Evolutionary conservation across 2,797 vertebrate species (phyloP).

Genomic region (Siniperca scherzeri): DNA sequence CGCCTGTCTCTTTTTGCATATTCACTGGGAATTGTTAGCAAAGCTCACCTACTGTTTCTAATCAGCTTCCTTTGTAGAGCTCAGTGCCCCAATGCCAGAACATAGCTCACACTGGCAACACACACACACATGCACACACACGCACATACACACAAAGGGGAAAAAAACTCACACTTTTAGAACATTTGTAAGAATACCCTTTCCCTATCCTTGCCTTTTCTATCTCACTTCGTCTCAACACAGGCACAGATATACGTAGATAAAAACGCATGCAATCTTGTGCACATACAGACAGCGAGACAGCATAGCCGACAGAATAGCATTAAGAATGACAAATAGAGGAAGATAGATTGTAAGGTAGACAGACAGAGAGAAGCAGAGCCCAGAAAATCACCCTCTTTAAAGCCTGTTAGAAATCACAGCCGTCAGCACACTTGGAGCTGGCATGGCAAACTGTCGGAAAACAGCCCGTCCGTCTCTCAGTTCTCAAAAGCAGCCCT

Average conservation of each 20-base stretch:
- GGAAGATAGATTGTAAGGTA: conserved; percentile 62
- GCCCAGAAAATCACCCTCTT: conserved; percentile 62
- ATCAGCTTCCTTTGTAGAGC: conserved; percentile 86
- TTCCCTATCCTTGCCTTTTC: conserved; percentile 37
- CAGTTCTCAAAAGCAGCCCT: conserved; percentile 57
- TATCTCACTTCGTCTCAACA: conserved; percentile 46
- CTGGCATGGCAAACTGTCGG: conserved; percentile 61
- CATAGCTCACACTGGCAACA: conserved; percentile 66
- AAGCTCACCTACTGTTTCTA: conserved; percentile 86
- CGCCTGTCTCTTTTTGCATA: conserved; percentile 71
- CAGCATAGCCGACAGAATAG: conserved; percentile 60
- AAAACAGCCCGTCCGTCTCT: conserved; percentile 64
- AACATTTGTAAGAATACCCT: conserved; percentile 47
- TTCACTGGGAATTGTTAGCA: conserved; percentile 77
- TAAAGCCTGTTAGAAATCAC: conserved; percentile 62
- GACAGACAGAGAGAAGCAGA: conserved; percentile 56
- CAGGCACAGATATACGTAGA: conserved; percentile 43
- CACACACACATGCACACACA: conserved; percentile 36
- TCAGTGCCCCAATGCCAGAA: conserved; percentile 64
- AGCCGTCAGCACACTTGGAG: conserved; percentile 57
- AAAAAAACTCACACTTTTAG: conserved; percentile 22
- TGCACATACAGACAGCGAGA: conserved; percentile 71
- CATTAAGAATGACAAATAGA: conserved; percentile 69
- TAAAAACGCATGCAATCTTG: conserved; percentile 52
- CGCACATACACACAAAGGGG: conserved; percentile 36